Evolutionary conservation across 2,888 invertebrate species (phyloP).

Genomic region (Phlogophora meticulosa): DNA sequence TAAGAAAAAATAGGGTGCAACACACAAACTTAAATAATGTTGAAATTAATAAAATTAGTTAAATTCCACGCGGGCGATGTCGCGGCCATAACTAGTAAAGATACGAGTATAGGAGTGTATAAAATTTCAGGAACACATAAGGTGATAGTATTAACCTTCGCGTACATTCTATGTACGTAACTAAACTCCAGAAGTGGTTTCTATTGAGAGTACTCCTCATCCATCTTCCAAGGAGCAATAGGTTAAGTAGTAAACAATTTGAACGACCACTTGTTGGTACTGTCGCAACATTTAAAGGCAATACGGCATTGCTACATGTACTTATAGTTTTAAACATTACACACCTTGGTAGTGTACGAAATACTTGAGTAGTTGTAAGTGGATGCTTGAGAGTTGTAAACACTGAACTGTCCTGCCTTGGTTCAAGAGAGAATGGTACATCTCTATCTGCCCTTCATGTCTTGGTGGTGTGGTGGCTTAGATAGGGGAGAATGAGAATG

Average conservation of each 20-base stretch:
- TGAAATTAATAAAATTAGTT: no score
- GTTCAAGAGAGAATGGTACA: neutral
- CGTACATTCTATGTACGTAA: no score
- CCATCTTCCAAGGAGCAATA: neutral
- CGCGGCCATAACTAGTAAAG: no score
- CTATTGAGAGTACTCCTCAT: neutral
- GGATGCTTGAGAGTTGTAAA: neutral
- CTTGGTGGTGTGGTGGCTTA: neutral
- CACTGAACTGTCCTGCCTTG: neutral
- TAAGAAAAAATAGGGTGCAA: no score
- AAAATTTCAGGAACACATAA: no score
- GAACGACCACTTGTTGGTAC: slow-evolving; percentile 4
- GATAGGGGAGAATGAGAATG: neutral
- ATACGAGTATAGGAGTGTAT: no score
- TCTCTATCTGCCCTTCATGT: neutral
- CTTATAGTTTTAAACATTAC: slow-evolving; percentile 25
- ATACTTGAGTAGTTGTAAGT: slow-evolving; percentile 13
- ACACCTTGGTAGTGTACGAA: slow-evolving; percentile 3
- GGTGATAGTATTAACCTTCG: no score
- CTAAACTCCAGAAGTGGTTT: no score
- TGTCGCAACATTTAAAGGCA: slow-evolving; percentile 43
- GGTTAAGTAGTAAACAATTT: slow-evolving; percentile 5
- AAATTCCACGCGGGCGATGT: no score
- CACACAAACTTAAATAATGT: no score
- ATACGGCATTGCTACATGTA: slow-evolving; percentile 36